A percentile compares a stretch with the other conserved stretches of the same genome.
Conservation (phyloP, 2,113 vertebrate species). For the Apodemus sylvaticus region DNA sequence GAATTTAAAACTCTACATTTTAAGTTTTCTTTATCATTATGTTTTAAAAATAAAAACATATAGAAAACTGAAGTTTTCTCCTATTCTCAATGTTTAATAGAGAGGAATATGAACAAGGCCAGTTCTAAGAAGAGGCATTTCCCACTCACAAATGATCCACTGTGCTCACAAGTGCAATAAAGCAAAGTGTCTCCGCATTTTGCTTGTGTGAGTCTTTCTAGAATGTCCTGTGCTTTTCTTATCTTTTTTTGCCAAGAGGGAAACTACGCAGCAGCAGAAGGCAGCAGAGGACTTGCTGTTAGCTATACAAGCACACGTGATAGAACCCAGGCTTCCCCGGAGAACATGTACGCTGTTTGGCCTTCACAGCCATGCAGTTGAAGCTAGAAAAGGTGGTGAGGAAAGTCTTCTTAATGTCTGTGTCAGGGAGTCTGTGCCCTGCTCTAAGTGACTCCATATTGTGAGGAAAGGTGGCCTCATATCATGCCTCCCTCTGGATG, state of each 20-base stretch:
- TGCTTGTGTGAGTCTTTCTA: not conserved
- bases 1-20: not conserved
- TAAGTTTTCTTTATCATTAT: not conserved
- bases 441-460: not conserved
- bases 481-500: not conserved
- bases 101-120: not conserved
- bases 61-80: not conserved
- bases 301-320: too few relatives aligned
- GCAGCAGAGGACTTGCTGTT: not conserved
- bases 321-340: not conserved
- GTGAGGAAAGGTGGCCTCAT: not conserved
- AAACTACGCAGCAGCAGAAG: not conserved
- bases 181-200: not conserved
- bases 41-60: not conserved
- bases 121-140: not conserved
- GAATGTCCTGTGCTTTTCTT: not conserved
- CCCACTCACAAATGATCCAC: not conserved
- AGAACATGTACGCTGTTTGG: accelerated
- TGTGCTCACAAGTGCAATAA: not conserved
- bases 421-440: not conserved
- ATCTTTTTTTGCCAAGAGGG: not conserved
- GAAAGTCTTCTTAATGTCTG: too few relatives aligned
- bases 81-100: not conserved
- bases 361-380: too few relatives aligned
- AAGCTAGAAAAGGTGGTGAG: accelerated